Evolutionary conservation across 2,888 invertebrate genomes (phyloP).

Genomic region (Clusia tigrina): DNA sequence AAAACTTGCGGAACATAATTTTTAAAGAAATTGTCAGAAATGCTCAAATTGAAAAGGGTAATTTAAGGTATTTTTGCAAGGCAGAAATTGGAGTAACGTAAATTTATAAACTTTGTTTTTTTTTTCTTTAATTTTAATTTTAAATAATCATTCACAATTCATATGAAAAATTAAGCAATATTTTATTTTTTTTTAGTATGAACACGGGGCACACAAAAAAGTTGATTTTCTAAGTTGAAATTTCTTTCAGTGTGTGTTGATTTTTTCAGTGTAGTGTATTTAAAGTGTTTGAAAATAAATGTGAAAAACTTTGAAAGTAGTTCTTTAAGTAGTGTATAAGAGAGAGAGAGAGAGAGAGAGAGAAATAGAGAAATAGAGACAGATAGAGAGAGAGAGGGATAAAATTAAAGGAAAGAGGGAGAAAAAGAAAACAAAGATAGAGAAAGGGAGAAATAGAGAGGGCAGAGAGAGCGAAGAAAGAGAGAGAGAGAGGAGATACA

Average conservation of each 20-base stretch:
- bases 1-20: not conserved
- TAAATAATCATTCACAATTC: constrained; percentile 26
- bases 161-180: constrained; percentile 1
- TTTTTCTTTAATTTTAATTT: constrained; percentile 1
- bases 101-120: not conserved
- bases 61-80: too few species aligned
- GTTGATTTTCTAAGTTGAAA: constrained; percentile 30
- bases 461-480: too few species aligned
- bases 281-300: not conserved
- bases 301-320: too few species aligned
- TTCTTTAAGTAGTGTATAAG: too few species aligned
- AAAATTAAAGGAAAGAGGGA: too few species aligned
- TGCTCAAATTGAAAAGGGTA: constrained; percentile 1
- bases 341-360: too few species aligned
- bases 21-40: not conserved
- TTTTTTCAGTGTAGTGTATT: not conserved
- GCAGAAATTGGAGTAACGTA: constrained; percentile 15
- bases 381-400: too few species aligned
- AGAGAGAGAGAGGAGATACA: too few species aligned
- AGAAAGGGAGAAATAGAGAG: too few species aligned
- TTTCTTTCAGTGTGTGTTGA: not conserved
- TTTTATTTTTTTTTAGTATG: not conserved
- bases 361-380: too few species aligned
- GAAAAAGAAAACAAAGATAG: too few species aligned
- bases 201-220: constrained; percentile 42